Base-by-base conservation (phyloP, 64 coral and sea anemone species). In the Porites lutea region DNA sequence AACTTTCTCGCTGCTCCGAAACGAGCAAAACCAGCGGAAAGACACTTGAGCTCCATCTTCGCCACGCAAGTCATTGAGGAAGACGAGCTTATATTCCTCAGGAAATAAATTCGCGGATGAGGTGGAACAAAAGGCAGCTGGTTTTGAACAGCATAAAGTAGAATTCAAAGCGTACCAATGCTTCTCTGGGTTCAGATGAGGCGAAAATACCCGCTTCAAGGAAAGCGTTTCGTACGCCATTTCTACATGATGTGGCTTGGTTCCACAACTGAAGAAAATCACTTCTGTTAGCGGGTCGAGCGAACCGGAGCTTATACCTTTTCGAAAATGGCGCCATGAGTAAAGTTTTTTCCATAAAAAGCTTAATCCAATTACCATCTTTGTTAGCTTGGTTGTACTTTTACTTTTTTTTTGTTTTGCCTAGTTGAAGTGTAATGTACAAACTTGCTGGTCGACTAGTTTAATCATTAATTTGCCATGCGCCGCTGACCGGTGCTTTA, bases 131-230 rank as follows among this genome's bases (percentile, higher is more conserved):
- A 83, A 83, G 43, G 58, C 44, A 44, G 54, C 21, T 62, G 80
- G 80, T 83, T 83, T 86, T 47, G 23, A 69, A 19, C 82, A 64
- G 51, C 82, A 86, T 65, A 86, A 68, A 20, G 43, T 19, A 46
- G 65, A 51, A 86, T 86, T 86, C 19, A 86, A 67, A 69, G 82
- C 82, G 49, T 86, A 86, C 82, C 82, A 86, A 13, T 49, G 49
- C 82, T 86, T 86, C 50, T 44, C 66, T 48, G 63, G 82, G 44
- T 67, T 48, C 66, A 86, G 51, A 46, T 86, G 59, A 21, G 80
- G 58, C 49, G 46, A 86, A n/a, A 86, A 52, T 16, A 86, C 80
- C 23, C 71, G 23, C 23, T 6, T 73, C 23, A 73, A 44, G 45
- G 21, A 44, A 13, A 44, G 71, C 44, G 71, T 44, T 73, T 44